phyloP scores from a whole-genome alignment of 2,797 vertebrate genomes.

The Ciconia nigra region DNA sequence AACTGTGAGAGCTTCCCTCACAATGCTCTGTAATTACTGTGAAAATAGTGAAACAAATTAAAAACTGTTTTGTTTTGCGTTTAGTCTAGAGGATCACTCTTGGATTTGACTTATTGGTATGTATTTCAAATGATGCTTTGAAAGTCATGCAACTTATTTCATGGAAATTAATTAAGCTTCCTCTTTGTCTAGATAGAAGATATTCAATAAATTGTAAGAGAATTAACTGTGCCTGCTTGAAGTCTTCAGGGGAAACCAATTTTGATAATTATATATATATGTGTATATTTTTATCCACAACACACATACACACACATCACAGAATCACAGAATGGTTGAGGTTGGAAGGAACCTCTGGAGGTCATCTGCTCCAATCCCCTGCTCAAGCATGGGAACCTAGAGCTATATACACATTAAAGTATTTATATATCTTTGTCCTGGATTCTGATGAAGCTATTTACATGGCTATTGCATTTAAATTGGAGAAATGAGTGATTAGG shows the following conservation, averaged over 20 bases:
- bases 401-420: not conserved
- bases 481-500: not conserved
- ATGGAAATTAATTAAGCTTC: not conserved
- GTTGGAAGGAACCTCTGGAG: not conserved
- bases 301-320: not conserved
- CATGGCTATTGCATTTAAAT: not conserved
- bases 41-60: not conserved
- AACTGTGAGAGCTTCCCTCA: not conserved
- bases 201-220: not conserved
- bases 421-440: not conserved
- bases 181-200: not conserved
- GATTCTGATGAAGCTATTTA: not conserved
- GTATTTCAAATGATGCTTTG: not conserved
- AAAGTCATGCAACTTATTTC: not conserved
- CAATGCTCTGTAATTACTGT: not conserved
- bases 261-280: not conserved
- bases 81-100: not conserved
- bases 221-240: not conserved
- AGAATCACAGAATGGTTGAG: not conserved
- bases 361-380: not conserved
- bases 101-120: not conserved
- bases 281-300: not conserved
- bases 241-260: not conserved
- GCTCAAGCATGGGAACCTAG: not conserved
- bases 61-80: not conserved